Evolutionary conservation across 2,113 vertebrate species (phyloP).

Genomic region (Cranoglanis bouderius): DNA sequence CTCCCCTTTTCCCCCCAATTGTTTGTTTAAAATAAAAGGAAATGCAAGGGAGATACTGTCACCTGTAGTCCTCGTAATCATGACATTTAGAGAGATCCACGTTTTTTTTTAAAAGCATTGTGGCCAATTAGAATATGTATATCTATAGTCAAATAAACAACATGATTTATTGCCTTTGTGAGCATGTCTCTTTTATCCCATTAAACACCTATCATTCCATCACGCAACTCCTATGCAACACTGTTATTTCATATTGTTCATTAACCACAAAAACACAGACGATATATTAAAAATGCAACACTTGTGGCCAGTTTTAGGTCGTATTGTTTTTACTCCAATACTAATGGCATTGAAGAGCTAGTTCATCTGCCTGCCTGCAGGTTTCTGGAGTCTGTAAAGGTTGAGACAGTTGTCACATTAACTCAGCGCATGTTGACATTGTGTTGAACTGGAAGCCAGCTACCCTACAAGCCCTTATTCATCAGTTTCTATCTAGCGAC

Average conservation of each 20-base stretch:
- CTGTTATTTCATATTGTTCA: not conserved
- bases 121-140: constrained; percentile 54
- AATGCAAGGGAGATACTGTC: constrained; percentile 25
- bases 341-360: constrained; percentile 3
- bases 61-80: constrained; percentile 27
- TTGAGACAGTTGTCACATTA: constrained; percentile 46
- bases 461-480: constrained; percentile 33
- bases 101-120: constrained; percentile 38
- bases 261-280: not conserved
- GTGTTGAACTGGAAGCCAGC: constrained; percentile 12
- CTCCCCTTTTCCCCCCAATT: not conserved
- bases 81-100: constrained; percentile 34
- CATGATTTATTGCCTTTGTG: constrained; percentile 43
- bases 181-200: constrained; percentile 23
- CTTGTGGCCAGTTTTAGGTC: not conserved
- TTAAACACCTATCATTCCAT: not conserved
- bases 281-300: not conserved
- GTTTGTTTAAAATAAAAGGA: constrained; percentile 42
- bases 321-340: not conserved
- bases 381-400: constrained; percentile 22
- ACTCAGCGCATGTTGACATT: constrained; percentile 32
- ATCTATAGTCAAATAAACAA: constrained; percentile 52
- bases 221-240: not conserved
- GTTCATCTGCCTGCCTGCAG: constrained; percentile 7
- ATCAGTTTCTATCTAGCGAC: constrained; percentile 29